phyloP scores from a whole-genome alignment of 2,888 invertebrate species.

The Orchesellides sinensis region DNA sequence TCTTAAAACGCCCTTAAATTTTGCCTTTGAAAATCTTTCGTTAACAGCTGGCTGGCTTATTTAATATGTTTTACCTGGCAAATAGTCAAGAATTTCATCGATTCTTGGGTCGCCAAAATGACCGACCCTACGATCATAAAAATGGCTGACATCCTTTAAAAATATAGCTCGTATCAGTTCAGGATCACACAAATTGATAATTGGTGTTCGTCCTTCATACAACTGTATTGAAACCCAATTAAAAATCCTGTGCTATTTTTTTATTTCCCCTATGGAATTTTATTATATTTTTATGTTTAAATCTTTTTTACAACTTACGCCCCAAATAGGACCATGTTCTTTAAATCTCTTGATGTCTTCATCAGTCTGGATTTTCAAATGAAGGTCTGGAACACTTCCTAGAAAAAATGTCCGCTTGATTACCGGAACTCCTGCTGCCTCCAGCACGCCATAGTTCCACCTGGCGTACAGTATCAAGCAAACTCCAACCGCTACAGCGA shows the following conservation, averaged over 20 bases:
- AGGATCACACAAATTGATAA: conserved; percentile 63
- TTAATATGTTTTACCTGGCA: conserved; percentile 41
- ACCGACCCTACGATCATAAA: conserved; percentile 52
- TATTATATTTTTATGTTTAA: neutral
- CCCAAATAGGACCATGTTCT: conserved; percentile 69
- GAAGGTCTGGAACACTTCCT: conserved; percentile 68
- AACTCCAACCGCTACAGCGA: neutral
- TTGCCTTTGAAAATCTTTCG: conserved; percentile 1
- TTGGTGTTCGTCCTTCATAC: conserved; percentile 66
- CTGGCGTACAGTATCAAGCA: conserved; percentile 65
- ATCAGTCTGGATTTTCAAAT: conserved; percentile 64
- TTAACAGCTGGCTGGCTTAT: neutral
- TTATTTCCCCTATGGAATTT: too few relatives aligned
- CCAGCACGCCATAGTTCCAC: conserved; percentile 72
- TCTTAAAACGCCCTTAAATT: too few relatives aligned
- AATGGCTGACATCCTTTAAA: conserved; percentile 62
- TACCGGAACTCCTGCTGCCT: conserved; percentile 65
- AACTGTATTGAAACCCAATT: conserved; percentile 29
- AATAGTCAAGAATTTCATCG: conserved; percentile 67
- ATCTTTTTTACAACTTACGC: conserved; percentile 51
- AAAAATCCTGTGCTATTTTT: neutral
- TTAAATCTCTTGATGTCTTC: conserved; percentile 67
- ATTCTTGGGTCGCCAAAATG: conserved; percentile 63
- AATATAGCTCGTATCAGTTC: conserved; percentile 60
- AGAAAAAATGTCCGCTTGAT: conserved; percentile 60